These are phyloP conservation scores for Wasmannia auropunctata DNA, from an alignment of 1,140 invertebrate species.

Conservation along the genomic window DNA sequence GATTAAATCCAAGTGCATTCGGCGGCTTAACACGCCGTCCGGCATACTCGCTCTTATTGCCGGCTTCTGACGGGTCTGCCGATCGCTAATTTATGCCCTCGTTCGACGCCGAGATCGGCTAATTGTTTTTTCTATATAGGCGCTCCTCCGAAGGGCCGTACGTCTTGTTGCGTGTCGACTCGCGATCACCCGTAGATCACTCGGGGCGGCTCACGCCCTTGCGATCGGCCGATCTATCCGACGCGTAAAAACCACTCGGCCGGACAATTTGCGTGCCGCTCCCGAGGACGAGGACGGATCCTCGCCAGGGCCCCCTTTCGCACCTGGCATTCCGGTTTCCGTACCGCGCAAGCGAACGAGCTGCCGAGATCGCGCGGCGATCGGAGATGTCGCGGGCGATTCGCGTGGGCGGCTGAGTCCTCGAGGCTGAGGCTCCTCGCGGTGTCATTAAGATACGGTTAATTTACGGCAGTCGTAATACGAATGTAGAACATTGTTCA, in stretches of 20 bases:
- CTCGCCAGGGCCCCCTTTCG: conserved; percentile 27
- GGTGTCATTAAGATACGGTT: conserved; percentile 60
- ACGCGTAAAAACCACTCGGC: conserved; percentile 45
- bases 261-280: conserved; percentile 39
- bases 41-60: not conserved
- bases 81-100: conserved; percentile 69
- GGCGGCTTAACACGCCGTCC: not conserved
- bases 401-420: conserved; percentile 55
- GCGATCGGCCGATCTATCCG: conserved; percentile 46
- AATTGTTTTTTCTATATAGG: conserved; percentile 70
- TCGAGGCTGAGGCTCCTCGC: conserved; percentile 6
- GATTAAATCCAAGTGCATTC: not conserved
- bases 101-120: conserved; percentile 59
- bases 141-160: conserved; percentile 37
- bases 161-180: conserved; percentile 66
- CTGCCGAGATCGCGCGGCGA: conserved; percentile 31
- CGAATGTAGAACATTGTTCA: conserved; percentile 59
- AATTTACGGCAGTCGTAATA: conserved; percentile 57
- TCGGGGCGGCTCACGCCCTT: conserved; percentile 18
- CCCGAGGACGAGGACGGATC: conserved; percentile 38
- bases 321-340: conserved; percentile 60
- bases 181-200: conserved; percentile 55
- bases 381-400: conserved; percentile 28
- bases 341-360: conserved; percentile 24
- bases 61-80: conserved; percentile 13